phyloP scores from a whole-genome alignment of 2,113 vertebrate species.

The Corythornis cristatus region DNA sequence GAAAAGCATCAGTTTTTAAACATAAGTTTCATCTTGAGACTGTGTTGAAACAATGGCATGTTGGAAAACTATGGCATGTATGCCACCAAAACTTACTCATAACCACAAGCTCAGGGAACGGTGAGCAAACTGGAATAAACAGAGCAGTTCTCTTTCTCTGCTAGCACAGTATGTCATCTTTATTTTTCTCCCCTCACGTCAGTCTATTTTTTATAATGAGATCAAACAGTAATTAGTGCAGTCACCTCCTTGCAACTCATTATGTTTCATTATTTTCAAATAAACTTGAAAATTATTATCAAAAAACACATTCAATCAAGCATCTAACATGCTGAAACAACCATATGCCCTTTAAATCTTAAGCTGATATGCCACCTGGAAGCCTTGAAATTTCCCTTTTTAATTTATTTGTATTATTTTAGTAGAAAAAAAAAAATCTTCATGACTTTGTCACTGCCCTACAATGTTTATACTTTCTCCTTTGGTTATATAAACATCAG shows the following conservation, averaged over 20 bases:
- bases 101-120: background rate
- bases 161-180: background rate
- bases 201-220: background rate
- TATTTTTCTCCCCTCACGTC: background rate
- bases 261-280: background rate
- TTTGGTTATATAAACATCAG: background rate
- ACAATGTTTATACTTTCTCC: background rate
- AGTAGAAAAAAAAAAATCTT: background rate
- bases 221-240: constrained; percentile 10
- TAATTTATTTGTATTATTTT: background rate
- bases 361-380: background rate
- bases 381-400: background rate
- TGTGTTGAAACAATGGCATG: background rate
- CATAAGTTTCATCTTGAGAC: background rate
- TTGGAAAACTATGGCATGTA: background rate
- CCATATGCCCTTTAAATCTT: background rate
- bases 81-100: background rate
- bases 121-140: background rate
- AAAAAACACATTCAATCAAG: background rate
- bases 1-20: background rate
- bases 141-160: background rate
- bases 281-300: background rate
- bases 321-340: background rate
- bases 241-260: background rate
- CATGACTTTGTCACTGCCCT: background rate